Conservation (phyloP, 1,140 invertebrate species). For the Bicyclus anynana region DNA sequence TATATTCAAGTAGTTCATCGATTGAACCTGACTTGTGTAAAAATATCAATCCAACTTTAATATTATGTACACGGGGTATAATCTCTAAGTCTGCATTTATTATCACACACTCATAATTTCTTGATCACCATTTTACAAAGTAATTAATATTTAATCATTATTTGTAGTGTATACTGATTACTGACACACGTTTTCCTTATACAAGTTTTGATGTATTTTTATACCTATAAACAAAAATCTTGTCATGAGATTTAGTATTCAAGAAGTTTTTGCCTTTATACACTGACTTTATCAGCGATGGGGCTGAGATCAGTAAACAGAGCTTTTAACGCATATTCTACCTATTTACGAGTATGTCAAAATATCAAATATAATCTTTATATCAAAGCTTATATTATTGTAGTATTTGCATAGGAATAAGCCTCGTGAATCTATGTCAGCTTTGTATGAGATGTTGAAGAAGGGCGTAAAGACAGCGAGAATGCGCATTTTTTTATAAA, state of each 20-base stretch:
- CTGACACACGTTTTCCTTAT: not conserved
- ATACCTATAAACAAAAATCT: not conserved
- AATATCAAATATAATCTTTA: slow-evolving; percentile 1
- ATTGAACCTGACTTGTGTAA: no score
- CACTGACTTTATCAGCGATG: not conserved
- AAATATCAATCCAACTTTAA: no score
- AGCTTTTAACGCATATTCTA: slow-evolving; percentile 1
- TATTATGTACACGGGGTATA: no score
- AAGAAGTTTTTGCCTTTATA: not conserved
- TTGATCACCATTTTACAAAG: not conserved
- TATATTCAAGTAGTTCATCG: no score
- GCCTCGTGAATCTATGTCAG: slow-evolving; percentile 37
- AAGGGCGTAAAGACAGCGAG: slow-evolving; percentile 16
- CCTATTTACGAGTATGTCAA: slow-evolving; percentile 9
- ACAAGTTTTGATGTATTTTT: not conserved
- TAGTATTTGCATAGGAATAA: slow-evolving; percentile 15
- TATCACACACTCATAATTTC: not conserved
- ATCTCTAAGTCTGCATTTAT: not conserved
- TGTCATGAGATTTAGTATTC: not conserved
- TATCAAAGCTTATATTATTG: slow-evolving; percentile 31
- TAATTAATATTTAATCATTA: not conserved
- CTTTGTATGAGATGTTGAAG: slow-evolving; percentile 32
- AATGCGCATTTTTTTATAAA: slow-evolving; percentile 67
- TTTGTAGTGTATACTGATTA: not conserved
- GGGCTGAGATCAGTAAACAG: not conserved